Conservation (phyloP, 2,888 invertebrate species). For the Deilephila porcellus region DNA sequence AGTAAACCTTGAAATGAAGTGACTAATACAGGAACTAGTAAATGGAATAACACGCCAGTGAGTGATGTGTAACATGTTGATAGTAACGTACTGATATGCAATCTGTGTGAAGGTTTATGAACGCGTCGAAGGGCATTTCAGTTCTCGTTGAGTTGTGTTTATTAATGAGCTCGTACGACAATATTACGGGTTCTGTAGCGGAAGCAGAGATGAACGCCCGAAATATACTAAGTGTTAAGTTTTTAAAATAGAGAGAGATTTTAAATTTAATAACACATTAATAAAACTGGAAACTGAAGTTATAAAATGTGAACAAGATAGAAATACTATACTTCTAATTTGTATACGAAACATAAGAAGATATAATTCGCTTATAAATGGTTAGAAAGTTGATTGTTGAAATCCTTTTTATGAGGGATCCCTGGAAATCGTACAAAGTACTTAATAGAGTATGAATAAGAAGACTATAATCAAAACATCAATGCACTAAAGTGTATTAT, state of each 20-base stretch:
- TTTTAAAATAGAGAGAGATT: neutral
- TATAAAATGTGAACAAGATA: too few species aligned
- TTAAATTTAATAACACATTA: neutral
- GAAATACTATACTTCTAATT: too few species aligned
- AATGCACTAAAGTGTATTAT: neutral
- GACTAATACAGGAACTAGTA: constrained; percentile 14
- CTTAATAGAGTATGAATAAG: neutral
- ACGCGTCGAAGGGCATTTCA: constrained; percentile 18
- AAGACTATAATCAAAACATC: neutral
- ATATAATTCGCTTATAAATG: neutral
- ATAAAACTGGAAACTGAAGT: too few species aligned
- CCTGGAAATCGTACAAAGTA: neutral
- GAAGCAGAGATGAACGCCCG: neutral
- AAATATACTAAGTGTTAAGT: neutral
- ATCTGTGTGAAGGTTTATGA: constrained; percentile 17
- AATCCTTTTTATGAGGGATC: neutral
- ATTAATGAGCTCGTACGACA: neutral
- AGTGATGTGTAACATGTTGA: constrained; percentile 1
- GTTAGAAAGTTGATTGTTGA: neutral
- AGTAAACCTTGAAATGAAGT: constrained; percentile 42
- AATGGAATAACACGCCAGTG: constrained; percentile 23
- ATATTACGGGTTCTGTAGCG: neutral
- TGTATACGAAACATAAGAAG: neutral
- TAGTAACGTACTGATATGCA: constrained; percentile 4
- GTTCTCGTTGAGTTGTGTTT: neutral